Evolutionary conservation across 2,888 invertebrate genomes (phyloP).

Genomic region (Chirona hameri): DNA sequence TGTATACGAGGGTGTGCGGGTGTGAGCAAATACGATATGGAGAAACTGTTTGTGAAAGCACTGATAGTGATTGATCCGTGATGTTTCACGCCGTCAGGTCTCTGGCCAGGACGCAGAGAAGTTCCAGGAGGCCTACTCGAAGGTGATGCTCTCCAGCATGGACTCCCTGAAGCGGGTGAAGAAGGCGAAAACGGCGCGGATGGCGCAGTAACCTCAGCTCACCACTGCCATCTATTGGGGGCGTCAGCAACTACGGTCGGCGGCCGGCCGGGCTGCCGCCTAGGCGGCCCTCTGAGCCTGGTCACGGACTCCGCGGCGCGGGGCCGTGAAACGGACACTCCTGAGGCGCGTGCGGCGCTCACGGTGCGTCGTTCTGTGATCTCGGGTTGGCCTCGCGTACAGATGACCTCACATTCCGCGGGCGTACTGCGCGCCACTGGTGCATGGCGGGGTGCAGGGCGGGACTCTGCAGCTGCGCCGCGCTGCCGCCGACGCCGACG

Average conservation of each 20-base stretch:
- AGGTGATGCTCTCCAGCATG: conserved; percentile 40
- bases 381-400: conserved; percentile 30
- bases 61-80: too few species aligned
- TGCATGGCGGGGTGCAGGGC: too few species aligned
- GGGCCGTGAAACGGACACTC: not conserved
- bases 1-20: too few species aligned
- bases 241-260: not conserved
- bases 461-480: too few species aligned
- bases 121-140: conserved; percentile 39
- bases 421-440: not conserved
- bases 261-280: not conserved
- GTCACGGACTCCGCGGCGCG: not conserved
- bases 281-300: too few species aligned
- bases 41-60: too few species aligned
- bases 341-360: not conserved
- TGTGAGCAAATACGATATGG: too few species aligned
- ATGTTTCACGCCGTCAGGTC: conserved; percentile 32
- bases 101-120: conserved; percentile 36
- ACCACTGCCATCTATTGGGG: not conserved
- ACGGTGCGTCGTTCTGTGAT: not conserved
- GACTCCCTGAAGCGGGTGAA: conserved; percentile 39
- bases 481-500: too few species aligned
- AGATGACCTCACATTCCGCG: conserved; percentile 30
- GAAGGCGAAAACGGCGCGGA: conserved; percentile 34
- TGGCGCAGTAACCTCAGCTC: not conserved